Evolutionary conservation across 2,797 vertebrate genomes (phyloP).

Genomic region (Acridotheres tristis): DNA sequence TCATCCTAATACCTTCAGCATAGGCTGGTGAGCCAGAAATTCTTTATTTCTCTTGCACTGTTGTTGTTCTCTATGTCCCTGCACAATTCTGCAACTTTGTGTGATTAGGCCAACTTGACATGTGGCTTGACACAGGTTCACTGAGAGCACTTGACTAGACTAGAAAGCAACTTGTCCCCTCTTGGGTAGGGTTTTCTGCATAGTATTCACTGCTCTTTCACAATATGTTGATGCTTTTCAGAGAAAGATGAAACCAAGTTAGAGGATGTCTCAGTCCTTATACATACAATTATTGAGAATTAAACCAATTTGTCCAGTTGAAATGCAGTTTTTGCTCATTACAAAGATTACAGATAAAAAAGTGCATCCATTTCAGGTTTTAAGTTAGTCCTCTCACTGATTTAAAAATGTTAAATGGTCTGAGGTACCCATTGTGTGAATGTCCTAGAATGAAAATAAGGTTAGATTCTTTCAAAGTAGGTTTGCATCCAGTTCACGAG

Average conservation of each 20-base stretch:
- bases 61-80: background rate
- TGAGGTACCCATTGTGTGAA: background rate
- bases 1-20: background rate
- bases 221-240: background rate
- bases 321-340: slow-evolving; percentile 3
- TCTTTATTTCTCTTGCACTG: background rate
- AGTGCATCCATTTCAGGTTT: slow-evolving; percentile 12
- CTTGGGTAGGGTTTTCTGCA: background rate
- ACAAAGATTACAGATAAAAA: slow-evolving; percentile 14
- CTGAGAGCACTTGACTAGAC: background rate
- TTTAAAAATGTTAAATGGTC: slow-evolving; percentile 11
- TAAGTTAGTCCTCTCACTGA: slow-evolving; percentile 14
- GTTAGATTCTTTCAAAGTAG: background rate
- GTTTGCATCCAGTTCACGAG: background rate
- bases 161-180: background rate
- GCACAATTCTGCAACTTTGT: background rate
- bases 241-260: background rate
- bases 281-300: background rate
- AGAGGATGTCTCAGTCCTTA: background rate
- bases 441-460: slow-evolving; percentile 7
- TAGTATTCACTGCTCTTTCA: background rate
- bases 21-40: background rate
- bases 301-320: slow-evolving; percentile 7
- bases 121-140: background rate
- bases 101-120: background rate